Base-by-base conservation (phyloP, 2,888 invertebrate genomes). In the Ormyrus labotus region DNA sequence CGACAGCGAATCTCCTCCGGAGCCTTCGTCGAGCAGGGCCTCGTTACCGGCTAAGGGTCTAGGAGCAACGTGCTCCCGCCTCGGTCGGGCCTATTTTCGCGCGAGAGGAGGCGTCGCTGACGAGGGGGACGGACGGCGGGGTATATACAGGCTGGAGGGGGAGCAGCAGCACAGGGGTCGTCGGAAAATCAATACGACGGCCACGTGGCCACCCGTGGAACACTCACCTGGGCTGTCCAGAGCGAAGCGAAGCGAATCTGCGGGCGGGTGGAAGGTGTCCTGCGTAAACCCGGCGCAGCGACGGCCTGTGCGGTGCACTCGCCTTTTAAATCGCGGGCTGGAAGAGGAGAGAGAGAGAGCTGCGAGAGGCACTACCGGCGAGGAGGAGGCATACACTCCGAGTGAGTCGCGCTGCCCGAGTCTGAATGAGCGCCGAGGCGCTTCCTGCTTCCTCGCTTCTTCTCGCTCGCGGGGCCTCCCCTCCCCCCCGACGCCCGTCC, bases 351-450 rank as follows among this genome's bases (percentile, higher is more conserved):
- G 13, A 13, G 2, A 4, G 34, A 34, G 34, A 34, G 34, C 34
- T 34, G 34, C 34, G 34, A 34, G 34, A 34, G 34, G 34, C 34
- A 34, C 34, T 34, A 34, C 34, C 34, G 34, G 34, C 34, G 34
- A 34, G 34, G 34, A 34, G 34, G 34, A 34, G 34, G 34, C 34
- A 34, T 34, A 34, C 34, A 34, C 34, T 34, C 34, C 34, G 34
- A 34, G 34, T 34, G 34, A 34, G 34, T 34, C 34, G 34, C 34
- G 34, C 34, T 34, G 34, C 83, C 85, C 84, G 83, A 84, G 85
- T 85, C 84, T 83, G 86, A 86, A 85, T 85, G 87, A 86, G 76
- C 61, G 34, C 34, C 34, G n/a, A 9, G 69, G 69, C 74, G 83
- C 82, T 83, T 84, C 82, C 82, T 81, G 67, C 76, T 76, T 67